Evolutionary conservation across 2,797 vertebrate genomes (phyloP), one percentile per base, ranked within the genome.

Genomic region (Austrolebias charrua): DNA sequence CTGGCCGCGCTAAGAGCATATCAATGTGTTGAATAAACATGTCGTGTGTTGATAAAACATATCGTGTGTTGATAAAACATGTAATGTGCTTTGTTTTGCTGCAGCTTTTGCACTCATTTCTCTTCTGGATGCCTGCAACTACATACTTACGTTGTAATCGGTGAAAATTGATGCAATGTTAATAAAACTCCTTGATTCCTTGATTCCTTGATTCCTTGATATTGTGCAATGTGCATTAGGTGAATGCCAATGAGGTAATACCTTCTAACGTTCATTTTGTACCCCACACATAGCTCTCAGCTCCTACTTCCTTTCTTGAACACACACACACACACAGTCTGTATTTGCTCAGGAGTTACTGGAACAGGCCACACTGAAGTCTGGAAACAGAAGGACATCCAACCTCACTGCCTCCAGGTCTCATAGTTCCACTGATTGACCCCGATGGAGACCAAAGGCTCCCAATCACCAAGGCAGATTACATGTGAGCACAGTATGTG

Each of bases 271-370:
- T 79, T 75, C 66, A 71, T 79, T 68, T 73, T 28, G 48, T 81
- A 78, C 86, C 85, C 76, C 85, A 86, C 88, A 88, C 87, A 76
- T 70, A 63, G 63, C 78, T 86, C 66, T 70, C 50, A 63, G 69
- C 62, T 66, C 59, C 56, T 18, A 58, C 53, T 53, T 42, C 66
- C 48, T 49, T 45, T 65, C 48, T 47, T 58, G 8, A 38, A 63
- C 52, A 60, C 51, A 63, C 55, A 60, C 73, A 63, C 58, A 38
- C 57, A 56, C 69, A 84, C 66, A 76, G 78, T 82, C 83, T 88
- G 88, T 82, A 81, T 90, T 88, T 82, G 66, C 75, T 89, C 81
- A 84, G 46, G 62, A 84, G 68, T 91, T 87, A 84, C 81, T 81
- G 86, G 84, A 90, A 89, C 42, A 71, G 76, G 74, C 79, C 78